Evolutionary conservation across 2,888 invertebrate species (phyloP).

Genomic region (Apotomis turbidana): DNA sequence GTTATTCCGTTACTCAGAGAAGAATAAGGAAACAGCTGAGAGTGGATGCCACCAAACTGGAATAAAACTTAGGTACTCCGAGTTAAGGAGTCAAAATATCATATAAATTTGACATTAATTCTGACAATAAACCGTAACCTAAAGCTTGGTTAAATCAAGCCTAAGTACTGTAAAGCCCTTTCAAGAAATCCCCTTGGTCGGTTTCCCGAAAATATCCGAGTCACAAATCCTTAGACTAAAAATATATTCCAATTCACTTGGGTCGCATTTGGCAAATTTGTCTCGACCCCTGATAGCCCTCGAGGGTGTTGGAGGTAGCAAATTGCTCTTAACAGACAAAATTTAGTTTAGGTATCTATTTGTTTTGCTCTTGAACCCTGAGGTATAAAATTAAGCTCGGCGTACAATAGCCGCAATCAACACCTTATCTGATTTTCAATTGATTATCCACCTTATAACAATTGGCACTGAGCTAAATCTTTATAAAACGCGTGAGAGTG

Average conservation of each 20-base stretch:
- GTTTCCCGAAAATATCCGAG: not conserved
- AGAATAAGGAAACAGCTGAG: no score
- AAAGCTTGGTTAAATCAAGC: no score
- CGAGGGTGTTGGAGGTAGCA: conserved; percentile 31
- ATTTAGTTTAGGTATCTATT: conserved; percentile 37
- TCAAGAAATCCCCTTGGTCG: not conserved
- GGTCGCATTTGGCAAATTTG: conserved; percentile 32
- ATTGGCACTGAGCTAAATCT: not conserved
- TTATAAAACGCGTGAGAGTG: not conserved
- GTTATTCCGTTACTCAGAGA: no score
- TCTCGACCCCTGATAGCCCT: conserved; percentile 29
- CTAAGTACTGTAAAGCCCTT: not conserved
- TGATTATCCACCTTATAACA: conserved; percentile 10
- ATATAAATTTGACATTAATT: no score
- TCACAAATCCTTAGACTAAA: conserved; percentile 21
- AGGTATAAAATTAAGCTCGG: conserved; percentile 23
- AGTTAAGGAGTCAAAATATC: no score
- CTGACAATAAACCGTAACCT: no score
- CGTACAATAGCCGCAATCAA: not conserved
- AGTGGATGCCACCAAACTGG: no score
- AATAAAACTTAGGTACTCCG: no score
- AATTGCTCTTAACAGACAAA: conserved; percentile 34
- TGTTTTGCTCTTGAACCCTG: conserved; percentile 28
- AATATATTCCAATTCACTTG: conserved; percentile 34
- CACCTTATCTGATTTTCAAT: not conserved